These are phyloP conservation scores for Sogatella furcifera DNA, from an alignment of 1,140 invertebrate genomes.

Conservation along the genomic window DNA sequence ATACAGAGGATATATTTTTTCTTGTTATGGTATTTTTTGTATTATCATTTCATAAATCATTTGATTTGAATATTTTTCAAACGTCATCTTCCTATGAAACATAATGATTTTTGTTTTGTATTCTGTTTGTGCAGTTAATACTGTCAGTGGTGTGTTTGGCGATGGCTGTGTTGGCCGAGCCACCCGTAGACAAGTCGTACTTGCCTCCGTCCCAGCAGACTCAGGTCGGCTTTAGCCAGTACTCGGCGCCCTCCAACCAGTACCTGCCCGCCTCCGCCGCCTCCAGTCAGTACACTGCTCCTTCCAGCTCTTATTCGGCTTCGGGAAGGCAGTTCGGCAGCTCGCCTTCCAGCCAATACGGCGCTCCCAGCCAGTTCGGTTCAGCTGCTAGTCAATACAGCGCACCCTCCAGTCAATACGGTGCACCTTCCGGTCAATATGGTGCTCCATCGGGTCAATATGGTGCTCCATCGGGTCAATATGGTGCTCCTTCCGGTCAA, in stretches of 20 bases:
- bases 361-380: conserved; percentile 29
- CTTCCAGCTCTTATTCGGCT: conserved; percentile 25
- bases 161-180: conserved; percentile 7
- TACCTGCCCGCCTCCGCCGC: conserved; percentile 9
- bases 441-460: conserved; percentile 1
- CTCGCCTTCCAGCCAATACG: conserved; percentile 13
- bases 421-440: conserved; percentile 16
- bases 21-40: no score
- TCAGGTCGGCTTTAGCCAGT: neutral
- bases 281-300: conserved; percentile 9
- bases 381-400: conserved; percentile 24
- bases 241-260: conserved; percentile 7
- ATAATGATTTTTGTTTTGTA: neutral
- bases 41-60: no score
- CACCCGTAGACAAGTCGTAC: conserved; percentile 2
- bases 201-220: no score
- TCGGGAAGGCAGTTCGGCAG: conserved; percentile 13
- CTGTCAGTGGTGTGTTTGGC: neutral
- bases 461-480: conserved; percentile 7
- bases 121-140: conserved; percentile 6
- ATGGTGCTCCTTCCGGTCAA: conserved; percentile 8
- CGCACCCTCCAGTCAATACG: conserved; percentile 24
- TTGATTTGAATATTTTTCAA: no score
- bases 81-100: neutral
- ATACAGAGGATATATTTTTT: no score